Conservation (phyloP, 2,888 invertebrate species). For the Hemistola chrysoprasaria region DNA sequence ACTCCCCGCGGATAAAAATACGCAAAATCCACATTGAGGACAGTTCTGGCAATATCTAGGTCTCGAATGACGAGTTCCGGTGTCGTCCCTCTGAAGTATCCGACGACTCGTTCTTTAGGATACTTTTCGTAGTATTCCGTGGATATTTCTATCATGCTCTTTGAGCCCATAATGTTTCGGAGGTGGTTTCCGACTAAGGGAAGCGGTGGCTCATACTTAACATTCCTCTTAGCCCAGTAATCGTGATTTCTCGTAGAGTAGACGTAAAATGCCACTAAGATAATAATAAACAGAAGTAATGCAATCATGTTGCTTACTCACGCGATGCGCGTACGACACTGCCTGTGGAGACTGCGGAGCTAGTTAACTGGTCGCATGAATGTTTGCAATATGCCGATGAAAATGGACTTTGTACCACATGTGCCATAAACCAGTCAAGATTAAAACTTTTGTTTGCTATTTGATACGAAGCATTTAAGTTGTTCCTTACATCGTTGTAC, state of each 20-base stretch:
- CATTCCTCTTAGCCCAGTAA: conserved; percentile 26
- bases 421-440: too few species aligned
- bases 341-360: too few species aligned
- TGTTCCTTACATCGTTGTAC: too few species aligned
- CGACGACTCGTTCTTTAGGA: conserved; percentile 40
- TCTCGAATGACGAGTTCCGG: conserved; percentile 43
- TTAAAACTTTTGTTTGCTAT: too few species aligned
- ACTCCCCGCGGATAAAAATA: conserved; percentile 40
- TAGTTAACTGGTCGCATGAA: too few species aligned
- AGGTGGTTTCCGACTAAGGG: conserved; percentile 31
- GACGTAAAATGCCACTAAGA: conserved; percentile 4
- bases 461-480: too few species aligned
- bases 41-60: conserved; percentile 39
- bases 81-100: conserved; percentile 34
- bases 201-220: conserved; percentile 24
- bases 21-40: conserved; percentile 39
- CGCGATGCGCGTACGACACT: too few species aligned
- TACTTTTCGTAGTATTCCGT: conserved; percentile 35
- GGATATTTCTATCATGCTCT: conserved; percentile 13
- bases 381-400: too few species aligned
- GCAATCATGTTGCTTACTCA: background rate
- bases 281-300: too few species aligned
- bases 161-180: conserved; percentile 15
- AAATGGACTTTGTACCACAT: too few species aligned
- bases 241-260: conserved; percentile 25